Base-by-base conservation (phyloP, 2,888 invertebrate species). In the Isotomurus palustris region DNA sequence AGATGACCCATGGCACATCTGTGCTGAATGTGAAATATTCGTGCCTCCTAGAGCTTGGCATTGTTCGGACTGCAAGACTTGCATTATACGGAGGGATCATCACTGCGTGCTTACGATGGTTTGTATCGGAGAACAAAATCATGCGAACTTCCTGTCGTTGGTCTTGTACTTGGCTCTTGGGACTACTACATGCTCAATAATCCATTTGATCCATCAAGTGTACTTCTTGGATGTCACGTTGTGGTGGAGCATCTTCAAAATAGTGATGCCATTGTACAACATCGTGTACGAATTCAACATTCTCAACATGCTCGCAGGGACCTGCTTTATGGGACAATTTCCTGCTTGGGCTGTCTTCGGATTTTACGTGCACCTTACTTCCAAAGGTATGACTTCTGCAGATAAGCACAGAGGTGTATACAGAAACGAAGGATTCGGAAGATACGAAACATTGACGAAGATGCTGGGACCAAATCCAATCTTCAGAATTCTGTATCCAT, bases 91-190 rank as follows among this genome's bases (percentile, higher is more conserved):
- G 1, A 41, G 67, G 24, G 70, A 70, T 50, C 70, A 70, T 54
- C 70, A 70, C 41, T 70, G 70, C 47, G 49, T 67, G 10, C 67
- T 70, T 50, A 56, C 66, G 24, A 64, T 58, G 53, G 32, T 53
- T 12, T 68, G 70, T 44, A 64, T 70, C 48, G 70, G 70, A 1
- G 66, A 67, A 50, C 64, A 68, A 22, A 70, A 70, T 61, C 70
- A 70, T 6, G 19, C 47, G 22, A 64, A 70, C 49, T 70, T 70
- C 51, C 29, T 70, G 3, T 63, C 68, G 35, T 49, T 70, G 5
- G 21, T 68, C 8, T 53, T 70, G 2, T 70, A 70, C 36, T 21
- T 70, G 2, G 52, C 53, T 3, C 8, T 56, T 32, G 69, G 65
- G 14, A 58, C 60, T 17, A 21, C 53, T 2, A 29, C 60, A 3